phyloP scores from a whole-genome alignment of 2,113 vertebrate genomes.

The Pycnonotus jocosus region DNA sequence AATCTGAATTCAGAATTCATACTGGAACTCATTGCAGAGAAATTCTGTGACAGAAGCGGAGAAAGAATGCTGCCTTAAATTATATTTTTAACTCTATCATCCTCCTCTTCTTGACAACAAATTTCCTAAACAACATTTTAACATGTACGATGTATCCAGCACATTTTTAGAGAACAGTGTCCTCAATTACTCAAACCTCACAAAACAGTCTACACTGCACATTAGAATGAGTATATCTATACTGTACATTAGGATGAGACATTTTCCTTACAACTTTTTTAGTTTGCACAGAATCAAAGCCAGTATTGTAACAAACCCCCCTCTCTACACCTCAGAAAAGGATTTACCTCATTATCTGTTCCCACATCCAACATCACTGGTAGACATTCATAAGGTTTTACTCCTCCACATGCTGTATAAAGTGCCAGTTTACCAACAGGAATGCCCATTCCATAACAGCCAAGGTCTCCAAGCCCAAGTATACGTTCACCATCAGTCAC shows the following conservation, averaged over 20 bases:
- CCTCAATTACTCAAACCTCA: background rate
- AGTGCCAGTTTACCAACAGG: slow-evolving; percentile 96
- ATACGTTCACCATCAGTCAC: slow-evolving; percentile 96
- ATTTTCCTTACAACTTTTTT: background rate
- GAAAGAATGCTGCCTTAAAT: background rate
- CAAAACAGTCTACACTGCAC: background rate
- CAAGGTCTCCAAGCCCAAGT: slow-evolving; percentile 94
- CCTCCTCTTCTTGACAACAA: background rate
- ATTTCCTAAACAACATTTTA: background rate
- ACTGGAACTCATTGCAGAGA: background rate
- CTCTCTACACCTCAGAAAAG: background rate
- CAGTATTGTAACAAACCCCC: background rate
- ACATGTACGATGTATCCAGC: background rate
- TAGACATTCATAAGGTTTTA: slow-evolving; percentile 89
- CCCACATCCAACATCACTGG: slow-evolving; percentile 93
- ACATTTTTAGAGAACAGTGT: background rate
- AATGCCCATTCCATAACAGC: slow-evolving; percentile 96
- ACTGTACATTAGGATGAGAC: background rate
- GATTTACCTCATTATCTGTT: slow-evolving; percentile 91
- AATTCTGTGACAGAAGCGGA: background rate
- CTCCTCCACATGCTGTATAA: slow-evolving; percentile 92
- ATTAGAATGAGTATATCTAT: background rate
- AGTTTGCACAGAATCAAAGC: background rate
- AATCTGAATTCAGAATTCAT: background rate
- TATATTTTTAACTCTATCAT: background rate